Evolutionary conservation across 2,797 vertebrate species (phyloP).

Genomic region (Phaenicophaeus curvirostris): DNA sequence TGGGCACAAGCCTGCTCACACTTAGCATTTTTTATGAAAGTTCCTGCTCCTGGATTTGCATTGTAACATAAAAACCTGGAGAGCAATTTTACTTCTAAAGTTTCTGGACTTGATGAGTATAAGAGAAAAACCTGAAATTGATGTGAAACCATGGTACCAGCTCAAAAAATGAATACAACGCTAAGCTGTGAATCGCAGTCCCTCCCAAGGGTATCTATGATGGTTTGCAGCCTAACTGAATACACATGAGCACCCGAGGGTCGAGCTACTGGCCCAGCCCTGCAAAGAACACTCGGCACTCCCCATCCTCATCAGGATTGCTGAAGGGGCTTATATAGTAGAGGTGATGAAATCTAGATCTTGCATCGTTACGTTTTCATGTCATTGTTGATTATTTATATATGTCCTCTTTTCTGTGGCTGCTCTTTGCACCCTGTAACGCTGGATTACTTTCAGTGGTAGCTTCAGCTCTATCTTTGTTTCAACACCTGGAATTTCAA

Average conservation of each 20-base stretch:
- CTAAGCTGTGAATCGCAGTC: background rate
- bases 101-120: background rate
- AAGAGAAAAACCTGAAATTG: background rate
- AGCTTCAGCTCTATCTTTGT: background rate
- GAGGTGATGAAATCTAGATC: background rate
- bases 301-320: background rate
- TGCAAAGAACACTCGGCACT: background rate
- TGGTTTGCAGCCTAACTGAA: background rate
- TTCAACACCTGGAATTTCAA: background rate
- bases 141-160: background rate
- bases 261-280: background rate
- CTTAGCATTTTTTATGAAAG: background rate
- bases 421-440: background rate
- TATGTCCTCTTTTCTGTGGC: background rate
- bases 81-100: background rate
- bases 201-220: background rate
- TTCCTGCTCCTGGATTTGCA: background rate
- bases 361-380: background rate
- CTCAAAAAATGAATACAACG: background rate
- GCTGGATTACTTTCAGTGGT: background rate
- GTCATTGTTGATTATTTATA: background rate
- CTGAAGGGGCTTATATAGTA: background rate
- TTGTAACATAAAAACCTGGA: background rate
- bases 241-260: accelerated
- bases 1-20: background rate